phyloP scores from a whole-genome alignment of 2,113 vertebrate species.

The Tragelaphus imberbis region DNA sequence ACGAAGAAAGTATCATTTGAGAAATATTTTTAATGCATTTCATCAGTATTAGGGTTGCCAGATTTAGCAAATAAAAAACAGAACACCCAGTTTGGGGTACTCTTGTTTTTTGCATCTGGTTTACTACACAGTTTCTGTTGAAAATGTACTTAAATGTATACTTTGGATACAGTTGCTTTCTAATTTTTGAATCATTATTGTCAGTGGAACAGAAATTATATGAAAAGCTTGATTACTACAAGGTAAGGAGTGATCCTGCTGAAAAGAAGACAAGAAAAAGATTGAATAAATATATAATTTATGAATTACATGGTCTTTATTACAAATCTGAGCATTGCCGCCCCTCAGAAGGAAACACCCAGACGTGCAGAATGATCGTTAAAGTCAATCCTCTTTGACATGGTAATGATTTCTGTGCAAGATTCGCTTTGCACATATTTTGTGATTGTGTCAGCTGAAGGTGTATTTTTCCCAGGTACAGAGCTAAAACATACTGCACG shows the following conservation, averaged over 20 bases:
- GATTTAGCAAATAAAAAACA: neutral
- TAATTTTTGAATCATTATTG: neutral
- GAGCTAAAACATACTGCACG: fast-evolving
- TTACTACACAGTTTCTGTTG: neutral
- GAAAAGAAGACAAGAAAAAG: neutral
- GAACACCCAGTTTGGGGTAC: no score
- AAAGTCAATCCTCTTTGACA: fast-evolving
- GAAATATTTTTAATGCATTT: neutral
- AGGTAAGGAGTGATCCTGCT: neutral
- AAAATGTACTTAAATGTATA: neutral
- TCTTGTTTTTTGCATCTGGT: neutral
- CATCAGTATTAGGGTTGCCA: neutral
- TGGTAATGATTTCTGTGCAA: fast-evolving
- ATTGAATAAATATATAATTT: neutral
- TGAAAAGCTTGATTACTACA: neutral
- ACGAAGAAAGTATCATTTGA: neutral
- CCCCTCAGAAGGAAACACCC: neutral
- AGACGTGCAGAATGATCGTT: fast-evolving
- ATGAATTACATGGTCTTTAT: neutral
- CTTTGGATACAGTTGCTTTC: neutral
- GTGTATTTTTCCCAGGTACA: neutral
- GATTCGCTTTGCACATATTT: fast-evolving
- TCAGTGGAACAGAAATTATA: neutral
- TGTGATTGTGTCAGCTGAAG: neutral
- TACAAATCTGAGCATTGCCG: neutral